A percentile compares a stretch with the other conserved stretches of the same genome.
Conservation (phyloP, 2,888 invertebrate species). For the Eristalinus aeneus region DNA sequence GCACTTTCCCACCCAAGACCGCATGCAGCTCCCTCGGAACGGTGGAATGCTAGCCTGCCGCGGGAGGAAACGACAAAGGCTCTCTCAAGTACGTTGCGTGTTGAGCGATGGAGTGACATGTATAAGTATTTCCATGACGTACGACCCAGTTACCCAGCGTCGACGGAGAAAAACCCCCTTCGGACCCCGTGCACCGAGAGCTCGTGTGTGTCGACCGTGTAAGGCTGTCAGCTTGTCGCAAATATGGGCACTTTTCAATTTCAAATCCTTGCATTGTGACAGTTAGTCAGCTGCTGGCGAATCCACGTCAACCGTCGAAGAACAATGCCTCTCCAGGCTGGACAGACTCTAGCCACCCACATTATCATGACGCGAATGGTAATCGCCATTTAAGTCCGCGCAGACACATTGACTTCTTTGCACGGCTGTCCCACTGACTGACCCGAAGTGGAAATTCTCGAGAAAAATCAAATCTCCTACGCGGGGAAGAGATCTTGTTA, state of each 20-base stretch:
- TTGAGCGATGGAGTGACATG: constrained; percentile 29
- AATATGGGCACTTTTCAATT: constrained; percentile 51
- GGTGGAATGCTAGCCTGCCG: neutral
- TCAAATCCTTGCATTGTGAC: constrained; percentile 31
- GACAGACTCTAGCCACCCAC: constrained; percentile 56
- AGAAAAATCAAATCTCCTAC: constrained; percentile 24
- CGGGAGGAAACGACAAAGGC: constrained; percentile 18
- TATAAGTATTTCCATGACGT: constrained; percentile 39
- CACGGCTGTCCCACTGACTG: constrained; percentile 50
- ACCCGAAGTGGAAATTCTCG: constrained; percentile 54
- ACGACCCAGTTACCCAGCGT: constrained; percentile 53
- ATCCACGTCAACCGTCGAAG: constrained; percentile 28
- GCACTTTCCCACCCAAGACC: constrained; percentile 7
- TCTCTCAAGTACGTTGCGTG: constrained; percentile 35
- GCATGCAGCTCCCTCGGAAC: neutral
- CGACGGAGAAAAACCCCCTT: constrained; percentile 22
- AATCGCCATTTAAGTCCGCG: constrained; percentile 62
- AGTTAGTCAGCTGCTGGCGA: constrained; percentile 3
- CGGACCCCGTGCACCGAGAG: neutral
- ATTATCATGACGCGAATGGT: constrained; percentile 57
- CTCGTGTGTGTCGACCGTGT: neutral
- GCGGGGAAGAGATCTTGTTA: constrained; percentile 16
- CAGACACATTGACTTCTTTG: constrained; percentile 35
- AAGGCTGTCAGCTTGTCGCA: constrained; percentile 30
- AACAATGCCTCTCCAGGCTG: constrained; percentile 33